A percentile compares a stretch with the other conserved stretches of the same genome.
Evolutionary conservation across 2,113 vertebrate species (phyloP).

Genomic region (Elachura formosa): DNA sequence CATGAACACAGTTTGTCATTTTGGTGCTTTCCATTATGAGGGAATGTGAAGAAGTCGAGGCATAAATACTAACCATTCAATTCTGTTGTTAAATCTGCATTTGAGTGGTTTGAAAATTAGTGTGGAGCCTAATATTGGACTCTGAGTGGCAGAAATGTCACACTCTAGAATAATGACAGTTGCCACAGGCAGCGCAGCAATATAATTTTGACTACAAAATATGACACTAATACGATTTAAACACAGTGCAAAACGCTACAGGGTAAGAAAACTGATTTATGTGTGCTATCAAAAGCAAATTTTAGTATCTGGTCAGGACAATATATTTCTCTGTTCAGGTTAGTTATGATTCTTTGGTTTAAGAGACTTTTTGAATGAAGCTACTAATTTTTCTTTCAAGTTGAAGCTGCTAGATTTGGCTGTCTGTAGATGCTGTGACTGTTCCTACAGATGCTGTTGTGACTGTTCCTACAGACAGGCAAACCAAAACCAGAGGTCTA

Average conservation of each 20-base stretch:
- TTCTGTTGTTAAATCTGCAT: constrained; percentile 12
- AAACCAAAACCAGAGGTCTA: not conserved
- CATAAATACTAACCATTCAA: not conserved
- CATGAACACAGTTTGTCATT: not conserved
- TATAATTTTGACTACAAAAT: not conserved
- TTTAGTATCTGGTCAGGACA: not conserved
- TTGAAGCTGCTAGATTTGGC: not conserved
- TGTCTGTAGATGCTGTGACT: not conserved
- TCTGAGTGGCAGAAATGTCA: constrained; percentile 2
- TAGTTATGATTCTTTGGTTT: not conserved
- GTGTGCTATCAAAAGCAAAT: not conserved
- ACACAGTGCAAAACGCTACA: not conserved
- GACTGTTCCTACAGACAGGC: not conserved
- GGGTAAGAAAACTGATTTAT: constrained; percentile 4
- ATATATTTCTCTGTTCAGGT: not conserved
- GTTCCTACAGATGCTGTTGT: not conserved
- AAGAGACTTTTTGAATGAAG: not conserved
- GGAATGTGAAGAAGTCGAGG: not conserved
- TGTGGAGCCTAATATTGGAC: not conserved
- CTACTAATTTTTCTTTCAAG: not conserved
- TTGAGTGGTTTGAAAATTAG: not conserved
- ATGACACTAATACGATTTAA: not conserved
- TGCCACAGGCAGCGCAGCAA: constrained; percentile 3
- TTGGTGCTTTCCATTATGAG: not conserved
- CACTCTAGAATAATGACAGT: not conserved